Evolutionary conservation across 2,888 invertebrate genomes (phyloP).

Genomic region (Drosophila vallismaia): DNA sequence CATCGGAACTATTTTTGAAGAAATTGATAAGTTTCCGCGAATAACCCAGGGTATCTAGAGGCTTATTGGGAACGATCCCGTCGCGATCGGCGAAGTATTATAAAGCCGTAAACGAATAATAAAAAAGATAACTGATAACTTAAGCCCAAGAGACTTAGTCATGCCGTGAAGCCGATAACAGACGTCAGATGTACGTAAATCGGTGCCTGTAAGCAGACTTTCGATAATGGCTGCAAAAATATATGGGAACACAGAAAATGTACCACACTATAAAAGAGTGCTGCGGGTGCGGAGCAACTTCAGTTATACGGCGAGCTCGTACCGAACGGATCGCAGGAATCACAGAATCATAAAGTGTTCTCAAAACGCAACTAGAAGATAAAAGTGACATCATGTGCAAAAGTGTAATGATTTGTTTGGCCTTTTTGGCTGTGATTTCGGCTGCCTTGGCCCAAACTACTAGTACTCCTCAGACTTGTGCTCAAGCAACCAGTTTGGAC

Average conservation of each 20-base stretch:
- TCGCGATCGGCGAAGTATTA: slow-evolving; percentile 6
- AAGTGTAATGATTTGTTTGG: slow-evolving; percentile 45
- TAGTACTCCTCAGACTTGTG: slow-evolving; percentile 29
- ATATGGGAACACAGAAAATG: slow-evolving; percentile 9
- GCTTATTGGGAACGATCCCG: slow-evolving; percentile 6
- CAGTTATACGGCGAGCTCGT: slow-evolving; percentile 57
- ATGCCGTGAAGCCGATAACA: slow-evolving; percentile 28
- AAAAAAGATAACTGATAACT: neutral
- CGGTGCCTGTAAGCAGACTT: slow-evolving; percentile 17
- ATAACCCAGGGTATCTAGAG: neutral
- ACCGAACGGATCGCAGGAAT: slow-evolving; percentile 53
- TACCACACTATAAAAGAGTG: slow-evolving; percentile 58
- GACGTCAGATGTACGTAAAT: slow-evolving; percentile 41
- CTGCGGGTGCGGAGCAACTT: slow-evolving; percentile 38
- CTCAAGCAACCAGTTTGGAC: slow-evolving; percentile 5
- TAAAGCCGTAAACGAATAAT: neutral
- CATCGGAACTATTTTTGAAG: slow-evolving; percentile 13
- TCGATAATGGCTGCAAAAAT: slow-evolving; percentile 30
- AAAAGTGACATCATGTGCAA: slow-evolving; percentile 56
- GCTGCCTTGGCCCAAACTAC: slow-evolving; percentile 27
- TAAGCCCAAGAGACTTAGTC: slow-evolving; percentile 28
- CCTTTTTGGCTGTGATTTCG: slow-evolving; percentile 44
- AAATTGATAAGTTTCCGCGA: slow-evolving; percentile 16
- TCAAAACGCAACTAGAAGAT: neutral
- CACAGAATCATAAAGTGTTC: neutral